Evolutionary conservation across 2,113 vertebrate genomes (phyloP).

Genomic region (Ciconia maguari): DNA sequence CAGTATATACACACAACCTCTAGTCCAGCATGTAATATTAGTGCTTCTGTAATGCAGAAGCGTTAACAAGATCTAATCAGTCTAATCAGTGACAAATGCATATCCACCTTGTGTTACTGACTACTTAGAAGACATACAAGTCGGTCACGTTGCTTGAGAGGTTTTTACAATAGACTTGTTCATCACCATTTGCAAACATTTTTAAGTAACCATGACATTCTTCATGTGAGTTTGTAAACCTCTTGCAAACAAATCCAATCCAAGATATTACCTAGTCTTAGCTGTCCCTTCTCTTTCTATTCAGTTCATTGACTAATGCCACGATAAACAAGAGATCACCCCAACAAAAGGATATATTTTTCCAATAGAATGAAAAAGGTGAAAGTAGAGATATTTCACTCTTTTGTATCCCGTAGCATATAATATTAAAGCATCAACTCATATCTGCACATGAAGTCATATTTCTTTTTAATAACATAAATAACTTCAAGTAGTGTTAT

Average conservation of each 20-base stretch:
- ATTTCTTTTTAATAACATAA: slow-evolving; percentile 23
- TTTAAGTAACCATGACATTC: not conserved
- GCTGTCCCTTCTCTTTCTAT: not conserved
- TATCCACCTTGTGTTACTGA: not conserved
- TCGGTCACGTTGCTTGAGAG: not conserved
- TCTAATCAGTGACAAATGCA: not conserved
- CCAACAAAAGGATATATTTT: not conserved
- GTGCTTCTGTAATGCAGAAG: not conserved
- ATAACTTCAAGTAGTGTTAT: not conserved
- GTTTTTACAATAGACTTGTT: not conserved
- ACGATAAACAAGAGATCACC: not conserved
- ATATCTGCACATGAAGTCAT: not conserved
- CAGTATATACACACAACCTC: not conserved
- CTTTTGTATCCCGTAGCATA: not conserved
- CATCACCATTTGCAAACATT: not conserved
- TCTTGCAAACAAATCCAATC: not conserved
- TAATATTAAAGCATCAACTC: slow-evolving; percentile 15
- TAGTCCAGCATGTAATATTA: not conserved
- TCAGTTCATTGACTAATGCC: not conserved
- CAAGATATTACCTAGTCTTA: not conserved
- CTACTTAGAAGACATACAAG: not conserved
- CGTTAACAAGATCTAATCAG: not conserved
- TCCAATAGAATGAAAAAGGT: not conserved
- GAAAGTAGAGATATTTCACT: not conserved
- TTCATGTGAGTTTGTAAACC: not conserved